These are phyloP conservation scores for Drosophila paulistorum DNA, from an alignment of 1,140 invertebrate genomes.

Conservation along the genomic window DNA sequence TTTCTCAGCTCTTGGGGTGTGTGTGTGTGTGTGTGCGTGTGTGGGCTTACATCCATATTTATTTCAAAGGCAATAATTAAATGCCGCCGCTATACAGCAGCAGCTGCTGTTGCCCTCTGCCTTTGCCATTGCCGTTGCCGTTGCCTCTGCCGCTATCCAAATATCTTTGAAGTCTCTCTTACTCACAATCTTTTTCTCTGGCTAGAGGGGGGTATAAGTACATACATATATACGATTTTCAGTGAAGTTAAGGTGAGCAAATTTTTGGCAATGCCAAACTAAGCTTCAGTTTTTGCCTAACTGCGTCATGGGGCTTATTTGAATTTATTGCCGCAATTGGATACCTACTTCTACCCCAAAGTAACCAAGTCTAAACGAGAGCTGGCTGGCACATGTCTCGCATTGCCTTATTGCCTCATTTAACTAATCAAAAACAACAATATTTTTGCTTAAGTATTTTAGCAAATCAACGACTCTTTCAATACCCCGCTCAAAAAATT, in stretches of 20 bases:
- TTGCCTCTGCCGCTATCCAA: conserved; percentile 35
- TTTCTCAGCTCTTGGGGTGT: not conserved
- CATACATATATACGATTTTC: not conserved
- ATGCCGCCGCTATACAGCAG: conserved; percentile 40
- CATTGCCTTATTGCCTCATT: conserved; percentile 41
- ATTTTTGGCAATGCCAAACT: not conserved
- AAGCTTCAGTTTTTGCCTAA: conserved; percentile 15
- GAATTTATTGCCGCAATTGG: conserved; percentile 59
- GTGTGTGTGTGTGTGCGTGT: conserved; percentile 11
- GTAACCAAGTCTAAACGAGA: not conserved
- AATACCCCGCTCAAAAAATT: not conserved
- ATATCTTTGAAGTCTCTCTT: conserved; percentile 60
- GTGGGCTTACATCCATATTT: conserved; percentile 29
- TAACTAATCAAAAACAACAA: conserved; percentile 70
- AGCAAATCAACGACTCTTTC: not conserved
- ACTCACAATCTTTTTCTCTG: not conserved
- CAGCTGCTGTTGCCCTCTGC: conserved; percentile 20
- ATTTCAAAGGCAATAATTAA: conserved; percentile 68
- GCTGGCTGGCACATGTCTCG: conserved; percentile 29
- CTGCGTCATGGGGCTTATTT: conserved; percentile 50
- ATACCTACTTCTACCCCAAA: not conserved
- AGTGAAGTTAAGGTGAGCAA: conserved; percentile 30
- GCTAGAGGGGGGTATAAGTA: not conserved
- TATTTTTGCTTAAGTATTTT: not conserved
- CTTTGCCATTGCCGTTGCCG: conserved; percentile 31